Conservation (phyloP, 2,797 vertebrate genomes). For the Dicrostonyx torquatus region DNA sequence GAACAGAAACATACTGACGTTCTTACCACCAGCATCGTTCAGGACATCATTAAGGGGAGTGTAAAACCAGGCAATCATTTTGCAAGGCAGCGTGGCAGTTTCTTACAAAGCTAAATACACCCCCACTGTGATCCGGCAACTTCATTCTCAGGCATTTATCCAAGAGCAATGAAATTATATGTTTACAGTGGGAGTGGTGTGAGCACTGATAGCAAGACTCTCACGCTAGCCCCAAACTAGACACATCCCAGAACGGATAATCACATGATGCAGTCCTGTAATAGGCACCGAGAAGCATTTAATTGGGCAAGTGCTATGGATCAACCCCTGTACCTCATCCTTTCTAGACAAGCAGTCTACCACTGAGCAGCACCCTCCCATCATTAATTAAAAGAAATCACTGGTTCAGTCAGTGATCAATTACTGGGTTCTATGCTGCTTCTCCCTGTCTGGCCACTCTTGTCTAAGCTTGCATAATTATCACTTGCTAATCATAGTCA, state of each 20-base stretch:
- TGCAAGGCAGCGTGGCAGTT: not conserved
- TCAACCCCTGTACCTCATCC: not conserved
- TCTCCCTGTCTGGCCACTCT: not conserved
- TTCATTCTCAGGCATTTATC: not conserved
- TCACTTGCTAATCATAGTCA: not conserved
- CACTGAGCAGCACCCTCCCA: not conserved
- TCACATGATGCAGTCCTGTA: not conserved
- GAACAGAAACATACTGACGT: not conserved
- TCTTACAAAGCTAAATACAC: constrained; percentile 36
- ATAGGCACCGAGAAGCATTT: not conserved
- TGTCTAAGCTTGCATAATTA: not conserved
- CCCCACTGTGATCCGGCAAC: not conserved
- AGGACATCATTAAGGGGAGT: not conserved
- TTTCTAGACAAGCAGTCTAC: not conserved
- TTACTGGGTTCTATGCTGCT: not conserved
- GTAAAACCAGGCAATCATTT: not conserved
- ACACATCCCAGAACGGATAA: constrained; percentile 21
- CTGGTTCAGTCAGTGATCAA: not conserved
- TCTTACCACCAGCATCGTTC: not conserved
- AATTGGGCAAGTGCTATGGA: not conserved
- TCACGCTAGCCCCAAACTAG: not conserved
- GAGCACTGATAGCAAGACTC: not conserved
- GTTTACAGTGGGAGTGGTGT: not conserved
- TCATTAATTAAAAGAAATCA: not conserved
- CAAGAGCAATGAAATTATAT: constrained; percentile 25